These are phyloP conservation scores for Pseudomyrmex flavicornis DNA, from an alignment of 1,140 invertebrate genomes.

Conservation along the genomic window DNA sequence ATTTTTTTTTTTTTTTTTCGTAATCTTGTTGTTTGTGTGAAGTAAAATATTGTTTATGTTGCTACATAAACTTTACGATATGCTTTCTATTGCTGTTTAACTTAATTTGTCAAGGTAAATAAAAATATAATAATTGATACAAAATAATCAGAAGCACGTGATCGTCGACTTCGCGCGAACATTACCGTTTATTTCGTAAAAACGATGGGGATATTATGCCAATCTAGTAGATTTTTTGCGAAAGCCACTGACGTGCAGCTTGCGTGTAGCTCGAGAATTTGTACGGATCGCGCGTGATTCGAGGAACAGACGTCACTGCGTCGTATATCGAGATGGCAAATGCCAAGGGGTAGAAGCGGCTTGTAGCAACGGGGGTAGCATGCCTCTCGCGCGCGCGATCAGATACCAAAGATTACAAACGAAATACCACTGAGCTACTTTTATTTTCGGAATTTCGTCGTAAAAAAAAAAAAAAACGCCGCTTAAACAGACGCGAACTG, in stretches of 20 bases:
- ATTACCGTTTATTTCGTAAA: not conserved
- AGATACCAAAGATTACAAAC: constrained; percentile 64
- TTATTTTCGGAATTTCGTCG: constrained; percentile 28
- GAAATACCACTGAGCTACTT: constrained; percentile 63
- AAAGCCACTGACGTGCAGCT: constrained; percentile 51
- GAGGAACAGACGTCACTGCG: constrained; percentile 64
- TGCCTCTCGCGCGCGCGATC: constrained; percentile 53
- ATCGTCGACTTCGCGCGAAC: not conserved
- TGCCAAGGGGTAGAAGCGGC: constrained; percentile 46
- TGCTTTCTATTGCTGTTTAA: too few species aligned
- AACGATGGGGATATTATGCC: constrained; percentile 44
- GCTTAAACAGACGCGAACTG: constrained; percentile 20
- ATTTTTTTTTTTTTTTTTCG: too few species aligned
- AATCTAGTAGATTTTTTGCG: constrained; percentile 30
- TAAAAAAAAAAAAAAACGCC: constrained; percentile 28
- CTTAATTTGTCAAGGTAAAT: too few species aligned
- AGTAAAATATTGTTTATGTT: too few species aligned
- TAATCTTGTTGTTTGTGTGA: too few species aligned
- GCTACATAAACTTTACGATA: too few species aligned
- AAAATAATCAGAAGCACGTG: not conserved
- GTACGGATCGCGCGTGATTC: constrained; percentile 72
- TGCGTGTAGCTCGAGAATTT: constrained; percentile 67
- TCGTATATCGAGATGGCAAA: constrained; percentile 63
- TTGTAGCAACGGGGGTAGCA: constrained; percentile 50
- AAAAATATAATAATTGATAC: not conserved